A percentile compares a stretch with the other conserved stretches of the same genome.
Conservation (phyloP, 2,797 vertebrate species). For the Pampus argenteus region DNA sequence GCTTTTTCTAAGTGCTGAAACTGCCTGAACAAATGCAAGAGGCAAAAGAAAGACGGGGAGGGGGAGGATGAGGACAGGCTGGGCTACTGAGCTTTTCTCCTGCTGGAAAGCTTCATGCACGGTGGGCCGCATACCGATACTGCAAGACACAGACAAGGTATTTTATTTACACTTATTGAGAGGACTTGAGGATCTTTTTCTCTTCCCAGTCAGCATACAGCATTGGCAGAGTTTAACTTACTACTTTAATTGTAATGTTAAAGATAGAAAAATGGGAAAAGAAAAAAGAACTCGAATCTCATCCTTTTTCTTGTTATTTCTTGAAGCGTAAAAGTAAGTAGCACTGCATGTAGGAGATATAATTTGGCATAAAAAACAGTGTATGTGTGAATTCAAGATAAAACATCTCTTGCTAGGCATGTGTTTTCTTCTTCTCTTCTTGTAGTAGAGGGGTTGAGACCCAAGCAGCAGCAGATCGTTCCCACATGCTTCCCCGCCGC, state of each 20-base stretch:
- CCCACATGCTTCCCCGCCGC: constrained; percentile 99
- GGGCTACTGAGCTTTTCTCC: constrained; percentile 60
- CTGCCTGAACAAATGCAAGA: constrained; percentile 69
- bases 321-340: background rate
- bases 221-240: background rate
- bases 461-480: constrained; percentile 92
- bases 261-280: background rate
- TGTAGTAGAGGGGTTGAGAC: constrained; percentile 63
- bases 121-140: constrained; percentile 76
- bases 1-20: constrained; percentile 72
- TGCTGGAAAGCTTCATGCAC: constrained; percentile 66
- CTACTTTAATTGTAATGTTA: background rate
- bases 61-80: constrained; percentile 38
- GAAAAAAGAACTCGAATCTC: too few species aligned
- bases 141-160: constrained; percentile 51
- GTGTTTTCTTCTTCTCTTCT: constrained; percentile 61
- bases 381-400: background rate
- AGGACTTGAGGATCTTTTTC: constrained; percentile 12
- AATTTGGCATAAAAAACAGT: background rate
- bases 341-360: background rate
- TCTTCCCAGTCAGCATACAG: constrained; percentile 6
- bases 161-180: constrained; percentile 32
- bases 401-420: constrained; percentile 25
- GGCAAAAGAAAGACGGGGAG: constrained; percentile 62
- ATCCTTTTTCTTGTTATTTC: background rate